Evolutionary conservation across 2,888 invertebrate genomes (phyloP).

Genomic region (Acanthacorydalis orientalis): DNA sequence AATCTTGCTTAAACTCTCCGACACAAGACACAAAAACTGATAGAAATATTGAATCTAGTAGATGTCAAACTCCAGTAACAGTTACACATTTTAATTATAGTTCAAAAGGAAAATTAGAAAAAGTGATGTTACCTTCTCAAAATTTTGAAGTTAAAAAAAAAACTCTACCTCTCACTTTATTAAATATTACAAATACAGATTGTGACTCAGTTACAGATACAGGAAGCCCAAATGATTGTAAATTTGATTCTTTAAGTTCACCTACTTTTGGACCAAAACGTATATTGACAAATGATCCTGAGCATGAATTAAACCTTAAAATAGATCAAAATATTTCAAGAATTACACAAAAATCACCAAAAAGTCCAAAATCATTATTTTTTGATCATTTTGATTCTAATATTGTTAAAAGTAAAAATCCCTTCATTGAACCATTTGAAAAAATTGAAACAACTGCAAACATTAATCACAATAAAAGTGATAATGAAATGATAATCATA

Average conservation of each 20-base stretch:
- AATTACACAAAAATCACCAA: constrained; percentile 3
- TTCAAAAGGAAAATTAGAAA: constrained; percentile 22
- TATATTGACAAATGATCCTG: background rate
- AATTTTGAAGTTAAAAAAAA: constrained; percentile 10
- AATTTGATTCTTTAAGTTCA: background rate
- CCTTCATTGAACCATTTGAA: constrained; percentile 17
- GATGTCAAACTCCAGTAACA: constrained; percentile 35
- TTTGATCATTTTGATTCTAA: background rate
- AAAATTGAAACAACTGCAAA: constrained; percentile 11
- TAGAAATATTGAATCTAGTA: constrained; percentile 17
- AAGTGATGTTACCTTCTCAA: constrained; percentile 16
- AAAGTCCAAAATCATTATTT: constrained; percentile 1
- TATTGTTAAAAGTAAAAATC: constrained; percentile 2
- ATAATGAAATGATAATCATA: background rate
- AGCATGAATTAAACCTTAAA: constrained; percentile 2
- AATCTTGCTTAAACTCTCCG: constrained; percentile 13
- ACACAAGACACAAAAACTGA: constrained; percentile 12
- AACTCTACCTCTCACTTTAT: constrained; percentile 13
- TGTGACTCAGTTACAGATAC: background rate
- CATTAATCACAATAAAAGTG: no score
- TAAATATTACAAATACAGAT: constrained; percentile 8
- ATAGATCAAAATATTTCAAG: constrained; percentile 2
- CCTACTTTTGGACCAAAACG: constrained; percentile 1
- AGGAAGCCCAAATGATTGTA: background rate
- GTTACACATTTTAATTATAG: constrained; percentile 37